phyloP scores from a whole-genome alignment of 2,888 invertebrate genomes.

The Drosophila parthenogenetica region DNA sequence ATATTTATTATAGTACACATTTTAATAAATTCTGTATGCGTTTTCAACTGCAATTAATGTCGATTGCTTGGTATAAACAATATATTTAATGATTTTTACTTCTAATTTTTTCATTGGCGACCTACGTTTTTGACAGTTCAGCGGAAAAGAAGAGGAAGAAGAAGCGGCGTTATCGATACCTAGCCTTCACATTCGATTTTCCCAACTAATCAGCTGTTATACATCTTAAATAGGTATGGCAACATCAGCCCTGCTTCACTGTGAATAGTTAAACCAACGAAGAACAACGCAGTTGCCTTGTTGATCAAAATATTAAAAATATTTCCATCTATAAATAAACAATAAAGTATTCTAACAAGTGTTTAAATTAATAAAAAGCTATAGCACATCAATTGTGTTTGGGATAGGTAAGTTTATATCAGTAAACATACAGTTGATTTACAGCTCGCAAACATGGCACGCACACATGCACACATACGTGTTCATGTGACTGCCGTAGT shows the following conservation, averaged over 20 bases:
- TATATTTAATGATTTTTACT: slow-evolving; percentile 50
- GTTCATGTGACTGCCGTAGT: slow-evolving; percentile 6
- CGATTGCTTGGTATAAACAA: slow-evolving; percentile 34
- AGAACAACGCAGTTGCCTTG: slow-evolving; percentile 46
- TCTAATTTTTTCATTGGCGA: slow-evolving; percentile 45
- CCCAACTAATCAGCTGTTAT: slow-evolving; percentile 32
- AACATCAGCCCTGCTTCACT: slow-evolving; percentile 12
- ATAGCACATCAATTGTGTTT: slow-evolving; percentile 2
- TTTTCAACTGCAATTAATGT: neutral
- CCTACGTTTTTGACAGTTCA: slow-evolving; percentile 83
- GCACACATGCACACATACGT: neutral
- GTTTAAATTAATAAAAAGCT: neutral
- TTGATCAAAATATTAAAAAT: slow-evolving; percentile 10
- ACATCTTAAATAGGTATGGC: slow-evolving; percentile 28
- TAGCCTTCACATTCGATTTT: slow-evolving; percentile 23
- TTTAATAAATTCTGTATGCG: neutral
- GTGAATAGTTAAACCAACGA: slow-evolving; percentile 34
- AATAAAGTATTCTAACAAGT: neutral
- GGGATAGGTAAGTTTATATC: slow-evolving; percentile 37
- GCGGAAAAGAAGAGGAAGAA: slow-evolving; percentile 81
- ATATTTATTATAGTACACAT: slow-evolving; percentile 36
- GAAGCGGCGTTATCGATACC: slow-evolving; percentile 43
- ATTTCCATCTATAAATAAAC: neutral
- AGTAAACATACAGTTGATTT: neutral
- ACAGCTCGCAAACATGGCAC: slow-evolving; percentile 1